Conservation (phyloP, 2,888 invertebrate genomes). For the Halocaridina rubra region DNA sequence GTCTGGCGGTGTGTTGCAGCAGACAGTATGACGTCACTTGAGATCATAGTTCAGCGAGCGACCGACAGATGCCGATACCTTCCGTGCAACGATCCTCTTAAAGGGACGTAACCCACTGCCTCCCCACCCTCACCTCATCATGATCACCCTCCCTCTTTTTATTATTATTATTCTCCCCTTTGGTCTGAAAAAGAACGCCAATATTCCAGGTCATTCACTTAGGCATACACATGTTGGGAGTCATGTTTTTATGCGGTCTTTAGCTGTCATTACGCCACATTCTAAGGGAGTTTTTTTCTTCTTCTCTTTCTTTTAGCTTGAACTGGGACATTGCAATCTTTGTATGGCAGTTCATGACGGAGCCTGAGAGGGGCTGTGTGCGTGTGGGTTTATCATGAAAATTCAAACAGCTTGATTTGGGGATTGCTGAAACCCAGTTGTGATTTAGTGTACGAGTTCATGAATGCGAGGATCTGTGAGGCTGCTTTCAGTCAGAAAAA, state of each 20-base stretch:
- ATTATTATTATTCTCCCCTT: background rate
- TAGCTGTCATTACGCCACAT: too few species aligned
- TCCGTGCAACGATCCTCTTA: background rate
- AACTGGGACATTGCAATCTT: background rate
- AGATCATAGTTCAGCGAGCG: background rate
- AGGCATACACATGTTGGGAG: background rate
- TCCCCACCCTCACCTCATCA: background rate
- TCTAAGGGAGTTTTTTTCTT: background rate
- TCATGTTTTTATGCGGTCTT: too few species aligned
- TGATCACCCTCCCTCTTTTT: background rate
- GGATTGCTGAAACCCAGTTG: background rate
- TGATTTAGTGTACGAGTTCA: background rate
- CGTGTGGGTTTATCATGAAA: background rate
- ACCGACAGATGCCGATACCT: background rate
- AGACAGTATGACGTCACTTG: background rate
- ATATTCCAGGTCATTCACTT: background rate
- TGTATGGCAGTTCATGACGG: background rate
- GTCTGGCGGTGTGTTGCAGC: background rate
- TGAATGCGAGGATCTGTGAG: background rate
- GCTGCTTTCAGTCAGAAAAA: background rate
- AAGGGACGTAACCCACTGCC: background rate
- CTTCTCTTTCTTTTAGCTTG: background rate
- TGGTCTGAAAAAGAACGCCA: background rate
- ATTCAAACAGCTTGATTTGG: background rate
- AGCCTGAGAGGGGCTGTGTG: background rate